Base-by-base conservation (phyloP, 2,888 invertebrate genomes). In the Orthonevra nobilis region DNA sequence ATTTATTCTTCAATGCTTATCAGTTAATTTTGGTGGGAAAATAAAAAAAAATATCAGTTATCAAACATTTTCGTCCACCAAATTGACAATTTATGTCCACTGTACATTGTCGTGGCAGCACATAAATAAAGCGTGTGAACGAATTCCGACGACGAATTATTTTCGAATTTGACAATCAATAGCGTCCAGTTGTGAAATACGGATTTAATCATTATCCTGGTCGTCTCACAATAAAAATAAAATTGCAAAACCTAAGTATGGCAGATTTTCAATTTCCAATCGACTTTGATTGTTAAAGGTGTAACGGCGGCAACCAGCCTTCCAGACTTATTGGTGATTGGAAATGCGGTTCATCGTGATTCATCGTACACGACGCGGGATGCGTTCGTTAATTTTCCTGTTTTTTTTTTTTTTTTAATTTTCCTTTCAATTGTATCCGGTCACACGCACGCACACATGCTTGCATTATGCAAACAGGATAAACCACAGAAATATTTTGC, bases 181-280 rank as follows among this genome's bases (percentile, higher is more conserved):
- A 73, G 66, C 79, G 66, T 60, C 61, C 79, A 79, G 79, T 79
- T 61, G 79, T 66, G 68, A 54, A 73, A 79, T 61, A 66, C 56
- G 79, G 79, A 79, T 79, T 79, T 68, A 79, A 79, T 61, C 73
- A 79, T 79, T 79, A 79, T 79, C 79, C 73, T 79, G 79, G 79
- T 79, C 79, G 68, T 73, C 79, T 79, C 66, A 73, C 79, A 79
- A 66, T 73, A 79, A 79, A 79, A 79, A n/a, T n/a, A n/a, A n/a
- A n/a, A n/a, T n/a, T n/a, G n/a, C n/a, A n/a, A n/a, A 79, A 73
- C 73, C 79, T 79, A 79, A 79, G 73, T 79, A 79, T 79, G 73
- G 79, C 79, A 73, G 73, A 79, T 79, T 79, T 79, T 73, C 79
- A 79, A 61, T 73, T 79, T 73, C 73, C 66, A 42, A 46, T 73